Conservation (phyloP, 2,113 vertebrate species). For the Spheniscus mendiculus region DNA sequence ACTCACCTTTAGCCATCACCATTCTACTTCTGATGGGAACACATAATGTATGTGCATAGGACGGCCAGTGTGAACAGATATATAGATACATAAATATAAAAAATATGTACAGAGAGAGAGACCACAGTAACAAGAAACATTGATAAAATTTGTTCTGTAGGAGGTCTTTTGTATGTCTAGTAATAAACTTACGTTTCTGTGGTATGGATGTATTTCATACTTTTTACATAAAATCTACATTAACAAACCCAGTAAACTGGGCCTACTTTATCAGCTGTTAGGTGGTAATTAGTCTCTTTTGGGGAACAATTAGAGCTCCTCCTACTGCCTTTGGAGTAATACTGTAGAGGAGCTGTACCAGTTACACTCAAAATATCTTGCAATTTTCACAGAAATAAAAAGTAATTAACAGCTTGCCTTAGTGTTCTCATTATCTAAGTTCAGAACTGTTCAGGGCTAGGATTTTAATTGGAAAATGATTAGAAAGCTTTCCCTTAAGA, state of each 20-base stretch:
- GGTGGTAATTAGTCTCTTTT: not conserved
- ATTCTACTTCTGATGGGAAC: not conserved
- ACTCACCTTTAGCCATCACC: not conserved
- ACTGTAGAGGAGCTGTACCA: not conserved
- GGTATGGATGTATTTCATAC: not conserved
- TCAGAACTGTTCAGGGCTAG: not conserved
- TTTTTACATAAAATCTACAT: rapidly evolving
- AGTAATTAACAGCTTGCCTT: conserved; percentile 36
- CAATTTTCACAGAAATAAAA: conserved; percentile 44
- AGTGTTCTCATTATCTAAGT: conserved; percentile 20
- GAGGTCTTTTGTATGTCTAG: not conserved
- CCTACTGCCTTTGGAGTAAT: conserved; percentile 14
- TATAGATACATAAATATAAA: not conserved
- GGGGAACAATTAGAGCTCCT: conserved; percentile 40
- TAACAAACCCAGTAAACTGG: not conserved
- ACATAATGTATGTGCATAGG: not conserved
- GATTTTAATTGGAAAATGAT: conserved; percentile 25
- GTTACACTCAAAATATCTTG: conserved; percentile 1
- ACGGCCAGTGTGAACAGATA: not conserved
- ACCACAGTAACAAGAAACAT: not conserved
- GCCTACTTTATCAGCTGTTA: not conserved
- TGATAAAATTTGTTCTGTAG: not conserved
- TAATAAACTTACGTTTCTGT: not conserved
- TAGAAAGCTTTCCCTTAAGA: conserved; percentile 34
- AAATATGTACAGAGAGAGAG: not conserved